These are phyloP conservation scores for Lycophotia porphyrea DNA, from an alignment of 2,888 invertebrate genomes.

Conservation along the genomic window DNA sequence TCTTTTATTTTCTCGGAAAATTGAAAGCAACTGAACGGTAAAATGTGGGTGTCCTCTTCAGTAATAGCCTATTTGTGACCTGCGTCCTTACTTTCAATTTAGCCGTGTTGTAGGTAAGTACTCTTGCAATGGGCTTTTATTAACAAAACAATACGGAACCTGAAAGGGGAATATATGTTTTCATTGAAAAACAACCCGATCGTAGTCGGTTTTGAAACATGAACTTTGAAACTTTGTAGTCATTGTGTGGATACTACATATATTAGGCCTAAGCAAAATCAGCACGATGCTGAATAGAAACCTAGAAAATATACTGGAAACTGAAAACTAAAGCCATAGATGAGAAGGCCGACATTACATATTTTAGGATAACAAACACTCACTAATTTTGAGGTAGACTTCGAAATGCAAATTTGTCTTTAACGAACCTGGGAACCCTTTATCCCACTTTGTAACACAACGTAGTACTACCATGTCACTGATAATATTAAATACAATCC, in stretches of 20 bases:
- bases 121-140: background rate
- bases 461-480: constrained; percentile 44
- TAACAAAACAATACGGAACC: constrained; percentile 11
- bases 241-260: background rate
- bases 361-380: constrained; percentile 13
- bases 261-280: background rate
- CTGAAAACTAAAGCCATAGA: background rate
- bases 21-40: constrained; percentile 45
- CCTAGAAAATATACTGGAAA: background rate
- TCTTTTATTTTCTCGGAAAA: constrained; percentile 37
- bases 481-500: constrained; percentile 22
- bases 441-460: constrained; percentile 76
- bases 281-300: background rate
- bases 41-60: constrained; percentile 39
- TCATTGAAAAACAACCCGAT: background rate
- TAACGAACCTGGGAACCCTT: constrained; percentile 75
- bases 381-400: constrained; percentile 49
- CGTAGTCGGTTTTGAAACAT: background rate
- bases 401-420: constrained; percentile 75
- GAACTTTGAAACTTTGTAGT: background rate
- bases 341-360: background rate
- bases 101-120: constrained; percentile 14
- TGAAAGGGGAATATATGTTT: background rate
- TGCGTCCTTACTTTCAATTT: constrained; percentile 23
- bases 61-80: constrained; percentile 59